Percentiles rank a stretch among this genome's conserved stretches.
Conservation (phyloP, 1,140 invertebrate genomes). For the Pollicipes pollicipes region DNA sequence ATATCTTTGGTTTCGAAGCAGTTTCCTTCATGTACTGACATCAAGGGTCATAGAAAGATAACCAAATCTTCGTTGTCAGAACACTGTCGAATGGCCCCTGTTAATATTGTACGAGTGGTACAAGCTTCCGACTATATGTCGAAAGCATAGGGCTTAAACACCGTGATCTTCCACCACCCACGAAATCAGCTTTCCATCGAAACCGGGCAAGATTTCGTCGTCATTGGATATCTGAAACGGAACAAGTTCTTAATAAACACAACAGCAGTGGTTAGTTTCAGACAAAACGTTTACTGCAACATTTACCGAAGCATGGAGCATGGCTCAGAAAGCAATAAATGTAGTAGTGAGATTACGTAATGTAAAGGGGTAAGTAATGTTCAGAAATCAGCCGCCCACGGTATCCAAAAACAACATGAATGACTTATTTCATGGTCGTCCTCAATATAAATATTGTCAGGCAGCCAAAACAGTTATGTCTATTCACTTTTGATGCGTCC, state of each 20-base stretch:
- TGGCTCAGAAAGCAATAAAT: slow-evolving; percentile 3
- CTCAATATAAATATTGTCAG: not conserved
- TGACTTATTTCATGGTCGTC: slow-evolving; percentile 3
- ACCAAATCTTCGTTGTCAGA: no score
- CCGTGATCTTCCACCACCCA: slow-evolving; percentile 30
- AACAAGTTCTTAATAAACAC: slow-evolving; percentile 7
- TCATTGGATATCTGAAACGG: slow-evolving; percentile 27
- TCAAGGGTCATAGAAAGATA: no score
- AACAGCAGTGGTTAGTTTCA: slow-evolving; percentile 1
- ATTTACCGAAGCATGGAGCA: not conserved
- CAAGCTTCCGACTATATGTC: no score
- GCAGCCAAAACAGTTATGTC: no score
- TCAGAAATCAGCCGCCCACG: slow-evolving; percentile 4
- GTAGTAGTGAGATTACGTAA: slow-evolving; percentile 6
- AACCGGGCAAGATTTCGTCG: slow-evolving; percentile 31
- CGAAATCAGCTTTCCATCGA: slow-evolving; percentile 34
- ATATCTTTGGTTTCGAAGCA: no score
- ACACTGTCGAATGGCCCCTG: no score
- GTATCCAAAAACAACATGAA: not conserved
- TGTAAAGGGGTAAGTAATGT: slow-evolving; percentile 1
- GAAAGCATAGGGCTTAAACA: no score
- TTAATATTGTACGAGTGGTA: no score
- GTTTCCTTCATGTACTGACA: no score
- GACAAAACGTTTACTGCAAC: slow-evolving; percentile 1
- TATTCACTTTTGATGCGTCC: no score